Conservation (phyloP, 2,888 invertebrate species). For the Vesta saturnalis region DNA sequence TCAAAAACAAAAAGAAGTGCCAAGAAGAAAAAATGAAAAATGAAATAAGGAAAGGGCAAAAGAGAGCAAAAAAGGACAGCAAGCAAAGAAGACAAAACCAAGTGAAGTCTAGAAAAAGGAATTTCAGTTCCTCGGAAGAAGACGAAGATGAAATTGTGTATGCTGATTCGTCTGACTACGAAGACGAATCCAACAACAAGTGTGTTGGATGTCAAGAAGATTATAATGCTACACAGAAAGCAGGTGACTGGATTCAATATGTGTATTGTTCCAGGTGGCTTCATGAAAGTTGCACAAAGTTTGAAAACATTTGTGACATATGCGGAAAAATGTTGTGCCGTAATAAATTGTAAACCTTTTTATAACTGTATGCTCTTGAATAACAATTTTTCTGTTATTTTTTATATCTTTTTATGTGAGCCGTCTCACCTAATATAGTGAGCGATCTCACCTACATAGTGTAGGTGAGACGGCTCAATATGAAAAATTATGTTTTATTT, state of each 20-base stretch:
- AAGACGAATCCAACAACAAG: no score
- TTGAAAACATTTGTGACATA: no score
- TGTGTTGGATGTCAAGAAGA: not conserved
- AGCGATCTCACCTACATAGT: no score
- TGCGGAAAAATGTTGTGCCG: not conserved
- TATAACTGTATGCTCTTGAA: no score
- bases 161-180: no score
- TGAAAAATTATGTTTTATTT: not conserved
- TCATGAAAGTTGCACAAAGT: constrained; percentile 6
- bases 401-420: no score
- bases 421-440: no score
- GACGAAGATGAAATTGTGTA: not conserved
- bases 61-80: not conserved
- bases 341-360: not conserved
- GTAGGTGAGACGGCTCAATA: no score
- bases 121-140: no score
- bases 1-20: not conserved
- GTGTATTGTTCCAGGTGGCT: not conserved
- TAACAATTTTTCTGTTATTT: not conserved
- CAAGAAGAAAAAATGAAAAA: not conserved
- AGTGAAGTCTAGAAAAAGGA: no score
- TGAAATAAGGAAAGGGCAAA: not conserved
- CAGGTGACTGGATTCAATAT: not conserved
- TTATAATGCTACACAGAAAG: no score
- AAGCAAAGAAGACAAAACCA: no score